A percentile compares a stretch with the other conserved stretches of the same genome.
Evolutionary conservation across 2,888 invertebrate genomes (phyloP).

Genomic region (Callyntrura guangdongensis): DNA sequence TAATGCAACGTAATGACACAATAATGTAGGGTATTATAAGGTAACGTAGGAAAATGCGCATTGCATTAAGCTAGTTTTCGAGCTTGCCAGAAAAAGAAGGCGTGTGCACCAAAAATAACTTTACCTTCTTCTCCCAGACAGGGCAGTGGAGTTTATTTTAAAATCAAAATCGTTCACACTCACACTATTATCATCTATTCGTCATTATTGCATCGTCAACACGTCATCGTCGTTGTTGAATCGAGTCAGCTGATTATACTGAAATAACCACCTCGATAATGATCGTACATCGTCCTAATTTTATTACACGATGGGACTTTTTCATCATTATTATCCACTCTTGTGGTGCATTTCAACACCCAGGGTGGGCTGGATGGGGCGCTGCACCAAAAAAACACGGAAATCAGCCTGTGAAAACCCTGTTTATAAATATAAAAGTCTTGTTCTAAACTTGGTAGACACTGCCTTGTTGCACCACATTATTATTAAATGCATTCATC

Average conservation of each 20-base stretch:
- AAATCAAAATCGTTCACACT: constrained; percentile 3
- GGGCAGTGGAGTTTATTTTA: neutral
- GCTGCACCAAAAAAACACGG: neutral
- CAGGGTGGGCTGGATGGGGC: constrained; percentile 25
- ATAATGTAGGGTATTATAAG: neutral
- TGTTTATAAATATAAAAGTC: too few species aligned
- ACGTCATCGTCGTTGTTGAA: constrained; percentile 7
- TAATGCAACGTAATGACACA: neutral
- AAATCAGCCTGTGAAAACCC: too few species aligned
- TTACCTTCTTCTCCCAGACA: neutral
- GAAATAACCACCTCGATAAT: neutral
- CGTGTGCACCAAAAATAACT: constrained; percentile 26
- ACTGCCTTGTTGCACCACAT: neutral
- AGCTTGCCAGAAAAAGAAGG: neutral
- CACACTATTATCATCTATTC: constrained; percentile 19
- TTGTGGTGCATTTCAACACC: constrained; percentile 2
- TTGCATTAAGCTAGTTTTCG: neutral
- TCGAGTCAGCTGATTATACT: neutral
- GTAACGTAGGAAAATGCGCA: neutral
- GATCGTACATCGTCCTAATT: neutral
- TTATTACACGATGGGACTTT: constrained; percentile 14
- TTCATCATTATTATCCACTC: neutral
- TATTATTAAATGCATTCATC: constrained; percentile 10
- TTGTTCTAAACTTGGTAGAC: neutral
- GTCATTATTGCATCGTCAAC: constrained; percentile 43